Percentiles rank a stretch among this genome's conserved stretches.
These are phyloP conservation scores for Brenthis hecate DNA, from an alignment of 2,888 invertebrate species.

Conservation along the genomic window DNA sequence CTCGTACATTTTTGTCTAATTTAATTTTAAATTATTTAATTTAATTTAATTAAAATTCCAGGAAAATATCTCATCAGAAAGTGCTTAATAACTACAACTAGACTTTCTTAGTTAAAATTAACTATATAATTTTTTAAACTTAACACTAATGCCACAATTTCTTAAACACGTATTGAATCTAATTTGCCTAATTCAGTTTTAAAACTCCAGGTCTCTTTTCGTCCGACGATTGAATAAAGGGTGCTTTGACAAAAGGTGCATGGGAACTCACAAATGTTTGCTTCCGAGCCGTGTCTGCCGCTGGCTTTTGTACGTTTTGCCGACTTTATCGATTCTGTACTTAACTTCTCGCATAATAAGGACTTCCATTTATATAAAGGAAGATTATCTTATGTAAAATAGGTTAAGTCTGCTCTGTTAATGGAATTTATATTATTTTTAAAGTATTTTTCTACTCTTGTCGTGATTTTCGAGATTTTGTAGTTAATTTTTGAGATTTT, in stretches of 20 bases:
- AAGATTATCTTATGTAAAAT: constrained; percentile 11
- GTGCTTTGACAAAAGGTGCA: constrained; percentile 39
- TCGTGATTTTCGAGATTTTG: no score
- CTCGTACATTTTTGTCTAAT: no score
- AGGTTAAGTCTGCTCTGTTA: constrained; percentile 1
- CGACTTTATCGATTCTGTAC: constrained; percentile 28
- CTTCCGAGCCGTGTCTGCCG: constrained; percentile 32
- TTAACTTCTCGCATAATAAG: constrained; percentile 28
- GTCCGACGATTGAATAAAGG: constrained; percentile 49
- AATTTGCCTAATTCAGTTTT: background rate
- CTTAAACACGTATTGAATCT: background rate
- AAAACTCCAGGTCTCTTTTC: constrained; percentile 7
- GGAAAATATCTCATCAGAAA: no score
- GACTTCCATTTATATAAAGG: constrained; percentile 7
- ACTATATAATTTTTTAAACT: no score
- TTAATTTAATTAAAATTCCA: no score
- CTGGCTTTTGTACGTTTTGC: constrained; percentile 37
- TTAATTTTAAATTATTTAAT: no score
- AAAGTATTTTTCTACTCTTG: no score
- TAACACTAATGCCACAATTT: no score
- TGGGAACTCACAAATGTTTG: constrained; percentile 48
- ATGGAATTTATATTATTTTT: constrained; percentile 2
- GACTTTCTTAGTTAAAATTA: no score
- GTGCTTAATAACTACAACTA: no score
- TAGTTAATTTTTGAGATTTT: no score